phyloP scores from a whole-genome alignment of 2,888 invertebrate species.

The Meteorus colon region DNA sequence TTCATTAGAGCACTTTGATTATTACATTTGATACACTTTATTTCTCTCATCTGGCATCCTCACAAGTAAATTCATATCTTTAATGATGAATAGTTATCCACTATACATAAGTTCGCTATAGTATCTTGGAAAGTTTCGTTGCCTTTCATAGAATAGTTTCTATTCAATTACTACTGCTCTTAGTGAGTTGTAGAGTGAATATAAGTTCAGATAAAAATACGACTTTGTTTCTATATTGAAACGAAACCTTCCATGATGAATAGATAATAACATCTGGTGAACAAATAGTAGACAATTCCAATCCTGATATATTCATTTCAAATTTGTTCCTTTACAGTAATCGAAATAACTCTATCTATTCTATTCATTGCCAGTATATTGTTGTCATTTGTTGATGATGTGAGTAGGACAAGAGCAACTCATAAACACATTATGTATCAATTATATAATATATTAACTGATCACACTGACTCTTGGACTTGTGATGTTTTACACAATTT shows the following conservation, averaged over 20 bases:
- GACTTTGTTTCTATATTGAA: background rate
- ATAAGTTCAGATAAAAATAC: background rate
- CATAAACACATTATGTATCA: background rate
- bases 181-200: background rate
- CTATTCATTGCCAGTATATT: conserved; percentile 7
- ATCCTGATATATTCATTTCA: background rate
- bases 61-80: conserved; percentile 9
- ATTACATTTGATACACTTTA: conserved; percentile 4
- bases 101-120: background rate
- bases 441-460: conserved; percentile 1
- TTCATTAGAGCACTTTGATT: conserved; percentile 13
- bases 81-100: background rate
- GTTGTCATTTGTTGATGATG: conserved; percentile 3
- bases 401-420: conserved; percentile 2
- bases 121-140: conserved; percentile 4
- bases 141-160: background rate
- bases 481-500: conserved; percentile 4
- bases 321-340: conserved; percentile 5
- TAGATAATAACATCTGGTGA: background rate
- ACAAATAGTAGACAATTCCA: conserved; percentile 11
- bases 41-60: conserved; percentile 12
- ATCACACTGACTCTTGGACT: conserved; percentile 15
- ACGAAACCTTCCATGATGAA: background rate
- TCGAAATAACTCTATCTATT: background rate
- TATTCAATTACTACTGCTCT: background rate